phyloP scores from a whole-genome alignment of 2,888 invertebrate genomes.

The Magallana nippona region DNA sequence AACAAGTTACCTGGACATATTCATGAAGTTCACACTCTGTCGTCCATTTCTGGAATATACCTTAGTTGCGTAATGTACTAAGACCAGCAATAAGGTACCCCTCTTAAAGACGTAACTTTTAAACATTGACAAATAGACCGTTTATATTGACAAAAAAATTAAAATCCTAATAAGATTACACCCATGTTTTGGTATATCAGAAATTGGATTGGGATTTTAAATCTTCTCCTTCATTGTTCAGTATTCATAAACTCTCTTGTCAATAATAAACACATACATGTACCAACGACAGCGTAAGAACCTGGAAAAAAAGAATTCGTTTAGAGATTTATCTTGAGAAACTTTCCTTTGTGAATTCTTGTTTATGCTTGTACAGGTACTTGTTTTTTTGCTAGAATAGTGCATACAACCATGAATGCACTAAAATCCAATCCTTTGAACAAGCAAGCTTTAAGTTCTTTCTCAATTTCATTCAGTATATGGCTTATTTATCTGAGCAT shows the following conservation, averaged over 20 bases:
- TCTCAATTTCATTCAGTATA: no score
- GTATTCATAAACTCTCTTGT: slow-evolving; percentile 3
- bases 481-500: no score
- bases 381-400: no score
- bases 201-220: slow-evolving; percentile 30
- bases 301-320: neutral
- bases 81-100: neutral
- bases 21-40: neutral
- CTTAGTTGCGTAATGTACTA: neutral
- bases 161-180: slow-evolving; percentile 26
- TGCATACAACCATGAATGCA: no score
- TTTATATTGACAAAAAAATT: slow-evolving; percentile 2
- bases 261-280: neutral
- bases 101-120: neutral
- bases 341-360: neutral
- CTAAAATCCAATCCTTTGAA: no score
- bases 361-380: no score
- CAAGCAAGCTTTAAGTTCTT: no score
- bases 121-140: neutral
- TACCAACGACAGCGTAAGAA: neutral
- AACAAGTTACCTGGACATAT: neutral
- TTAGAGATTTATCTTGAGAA: neutral
- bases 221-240: slow-evolving; percentile 12
- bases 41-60: neutral
- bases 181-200: slow-evolving; percentile 12